These are phyloP conservation scores for Hirtodrosophila confusa DNA, from an alignment of 2,888 invertebrate genomes.

Conservation along the genomic window DNA sequence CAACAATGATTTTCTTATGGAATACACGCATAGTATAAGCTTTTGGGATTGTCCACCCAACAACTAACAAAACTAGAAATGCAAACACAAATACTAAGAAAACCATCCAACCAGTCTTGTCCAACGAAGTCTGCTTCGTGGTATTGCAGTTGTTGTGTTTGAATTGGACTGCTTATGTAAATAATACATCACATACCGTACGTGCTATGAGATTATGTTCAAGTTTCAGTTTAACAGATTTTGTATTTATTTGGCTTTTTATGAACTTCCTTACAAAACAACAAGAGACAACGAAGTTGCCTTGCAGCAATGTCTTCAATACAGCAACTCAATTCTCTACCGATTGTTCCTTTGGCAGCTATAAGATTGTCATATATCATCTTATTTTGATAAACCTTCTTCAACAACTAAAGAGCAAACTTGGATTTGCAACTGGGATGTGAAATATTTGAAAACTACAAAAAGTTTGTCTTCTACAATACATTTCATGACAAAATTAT, in stretches of 20 bases:
- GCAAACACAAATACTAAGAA: conserved; percentile 13
- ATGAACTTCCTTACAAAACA: conserved; percentile 20
- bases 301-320: too few species aligned
- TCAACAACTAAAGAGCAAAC: too few species aligned
- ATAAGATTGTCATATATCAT: too few species aligned
- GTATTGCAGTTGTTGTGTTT: conserved; percentile 54
- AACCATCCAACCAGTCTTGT: conserved; percentile 11
- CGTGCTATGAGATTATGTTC: conserved; percentile 45
- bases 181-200: conserved; percentile 52
- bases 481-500: too few species aligned
- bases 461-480: too few species aligned
- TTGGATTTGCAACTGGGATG: too few species aligned
- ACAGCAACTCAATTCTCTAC: too few species aligned
- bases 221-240: conserved; percentile 42
- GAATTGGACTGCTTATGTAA: conserved; percentile 63
- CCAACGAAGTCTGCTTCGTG: conserved; percentile 28
- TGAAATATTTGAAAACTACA: too few species aligned
- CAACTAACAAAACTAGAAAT: conserved; percentile 31
- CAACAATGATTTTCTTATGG: conserved; percentile 43
- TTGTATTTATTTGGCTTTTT: conserved; percentile 41
- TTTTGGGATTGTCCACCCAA: conserved; percentile 26
- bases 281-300: too few species aligned
- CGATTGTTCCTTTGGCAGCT: too few species aligned
- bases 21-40: conserved; percentile 16
- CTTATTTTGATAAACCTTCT: too few species aligned